Percentiles rank a stretch among this genome's conserved stretches.
Conservation (phyloP, 1,140 invertebrate species). For the Drosophila auraria region DNA sequence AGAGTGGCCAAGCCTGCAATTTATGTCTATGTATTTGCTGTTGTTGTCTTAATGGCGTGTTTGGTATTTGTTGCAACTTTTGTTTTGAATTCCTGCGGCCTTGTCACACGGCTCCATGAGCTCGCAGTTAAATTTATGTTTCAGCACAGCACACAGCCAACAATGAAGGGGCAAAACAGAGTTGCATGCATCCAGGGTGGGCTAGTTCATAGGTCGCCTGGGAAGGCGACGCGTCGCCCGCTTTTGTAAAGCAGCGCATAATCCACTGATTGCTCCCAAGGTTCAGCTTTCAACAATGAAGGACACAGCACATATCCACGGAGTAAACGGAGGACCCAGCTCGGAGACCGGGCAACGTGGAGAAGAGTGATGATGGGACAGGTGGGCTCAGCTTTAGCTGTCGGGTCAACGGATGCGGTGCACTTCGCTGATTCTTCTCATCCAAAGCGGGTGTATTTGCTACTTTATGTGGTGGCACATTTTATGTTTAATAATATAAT, state of each 20-base stretch:
- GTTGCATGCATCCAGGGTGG: constrained; percentile 49
- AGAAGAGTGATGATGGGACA: constrained; percentile 13
- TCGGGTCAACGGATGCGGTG: constrained; percentile 52
- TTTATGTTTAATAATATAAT: not conserved
- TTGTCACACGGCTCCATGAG: constrained; percentile 79
- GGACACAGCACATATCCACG: constrained; percentile 46
- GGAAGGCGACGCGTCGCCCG: constrained; percentile 40
- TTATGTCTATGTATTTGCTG: constrained; percentile 70
- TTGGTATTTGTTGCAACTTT: constrained; percentile 83
- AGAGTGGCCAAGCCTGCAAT: constrained; percentile 54
- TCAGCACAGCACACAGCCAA: constrained; percentile 57
- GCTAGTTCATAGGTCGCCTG: constrained; percentile 41
- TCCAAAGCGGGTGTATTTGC: not conserved
- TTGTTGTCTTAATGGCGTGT: constrained; percentile 80
- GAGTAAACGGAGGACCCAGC: not conserved
- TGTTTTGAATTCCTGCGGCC: constrained; percentile 83
- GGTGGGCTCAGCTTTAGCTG: constrained; percentile 41
- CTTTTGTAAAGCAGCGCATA: constrained; percentile 70
- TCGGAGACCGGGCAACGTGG: not conserved
- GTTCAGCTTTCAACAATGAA: constrained; percentile 78
- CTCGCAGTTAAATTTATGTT: constrained; percentile 79
- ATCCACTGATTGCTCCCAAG: constrained; percentile 82
- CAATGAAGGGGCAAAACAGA: constrained; percentile 64
- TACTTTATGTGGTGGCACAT: not conserved
- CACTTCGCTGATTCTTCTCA: constrained; percentile 4